These are phyloP conservation scores for Phenacoccus solenopsis DNA, from an alignment of 1,140 invertebrate genomes.

Conservation along the genomic window DNA sequence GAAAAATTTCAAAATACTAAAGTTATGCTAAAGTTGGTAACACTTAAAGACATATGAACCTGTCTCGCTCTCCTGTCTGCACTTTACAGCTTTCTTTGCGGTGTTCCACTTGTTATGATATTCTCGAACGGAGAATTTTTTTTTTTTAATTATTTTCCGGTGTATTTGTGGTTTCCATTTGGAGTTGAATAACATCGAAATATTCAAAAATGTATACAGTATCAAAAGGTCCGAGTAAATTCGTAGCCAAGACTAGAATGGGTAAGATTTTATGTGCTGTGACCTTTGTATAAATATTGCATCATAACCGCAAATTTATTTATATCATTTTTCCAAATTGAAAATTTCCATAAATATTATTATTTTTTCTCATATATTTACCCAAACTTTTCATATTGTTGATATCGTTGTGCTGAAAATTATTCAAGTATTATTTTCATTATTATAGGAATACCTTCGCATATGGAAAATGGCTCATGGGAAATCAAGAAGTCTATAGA, in stretches of 20 bases:
- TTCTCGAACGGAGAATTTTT: too few species aligned
- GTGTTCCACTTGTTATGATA: too few species aligned
- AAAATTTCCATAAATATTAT: not conserved
- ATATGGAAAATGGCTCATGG: slow-evolving; percentile 7
- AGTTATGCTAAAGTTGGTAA: too few species aligned
- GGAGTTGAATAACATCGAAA: not conserved
- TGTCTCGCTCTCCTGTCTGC: too few species aligned
- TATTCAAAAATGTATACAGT: slow-evolving; percentile 59
- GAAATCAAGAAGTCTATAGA: not conserved
- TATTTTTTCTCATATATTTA: too few species aligned
- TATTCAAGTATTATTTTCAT: slow-evolving; percentile 27
- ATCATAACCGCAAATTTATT: slow-evolving; percentile 1
- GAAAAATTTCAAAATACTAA: too few species aligned
- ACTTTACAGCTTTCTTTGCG: too few species aligned
- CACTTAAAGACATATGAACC: too few species aligned
- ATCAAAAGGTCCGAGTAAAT: slow-evolving; percentile 70
- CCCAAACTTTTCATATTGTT: too few species aligned
- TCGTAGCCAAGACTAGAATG: slow-evolving; percentile 68
- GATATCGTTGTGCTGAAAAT: not conserved
- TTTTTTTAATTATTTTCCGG: too few species aligned
- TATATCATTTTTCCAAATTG: not conserved
- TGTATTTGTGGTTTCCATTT: too few species aligned
- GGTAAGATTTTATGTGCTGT: slow-evolving; percentile 38
- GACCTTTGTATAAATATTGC: not conserved
- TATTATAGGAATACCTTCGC: slow-evolving; percentile 25